phyloP scores from a whole-genome alignment of 2,888 invertebrate species.

The Zygogramma bicolorata region DNA sequence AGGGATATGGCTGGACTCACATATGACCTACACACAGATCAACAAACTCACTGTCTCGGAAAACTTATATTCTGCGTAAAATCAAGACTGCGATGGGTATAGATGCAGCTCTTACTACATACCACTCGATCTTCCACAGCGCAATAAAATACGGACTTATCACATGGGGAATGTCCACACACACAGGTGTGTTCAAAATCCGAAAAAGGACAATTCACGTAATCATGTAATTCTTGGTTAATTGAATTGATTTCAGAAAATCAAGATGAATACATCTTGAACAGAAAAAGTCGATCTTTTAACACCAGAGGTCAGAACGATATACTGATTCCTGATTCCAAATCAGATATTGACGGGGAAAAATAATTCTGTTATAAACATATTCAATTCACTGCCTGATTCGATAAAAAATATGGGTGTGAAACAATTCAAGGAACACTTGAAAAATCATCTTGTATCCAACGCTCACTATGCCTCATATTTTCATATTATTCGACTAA shows the following conservation, averaged over 20 bases:
- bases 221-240: no score
- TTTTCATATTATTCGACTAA: not conserved
- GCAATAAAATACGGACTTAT: constrained; percentile 23
- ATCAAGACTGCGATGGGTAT: not conserved
- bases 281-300: not conserved
- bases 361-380: not conserved
- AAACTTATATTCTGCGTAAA: not conserved
- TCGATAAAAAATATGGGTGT: not conserved
- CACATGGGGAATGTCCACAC: not conserved
- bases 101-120: not conserved
- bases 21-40: no score
- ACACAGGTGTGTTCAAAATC: not conserved
- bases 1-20: no score
- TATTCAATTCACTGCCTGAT: not conserved
- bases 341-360: not conserved
- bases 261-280: no score
- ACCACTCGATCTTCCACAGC: not conserved
- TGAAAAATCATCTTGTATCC: not conserved
- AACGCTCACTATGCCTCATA: not conserved
- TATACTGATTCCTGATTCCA: not conserved
- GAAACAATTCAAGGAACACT: not conserved
- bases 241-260: no score
- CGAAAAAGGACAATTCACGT: no score
- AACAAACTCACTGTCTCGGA: not conserved
- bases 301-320: not conserved